Percentiles rank a stretch among this genome's conserved stretches.
These are phyloP conservation scores for Crax fasciolata DNA, from an alignment of 2,797 vertebrate genomes.

Conservation along the genomic window DNA sequence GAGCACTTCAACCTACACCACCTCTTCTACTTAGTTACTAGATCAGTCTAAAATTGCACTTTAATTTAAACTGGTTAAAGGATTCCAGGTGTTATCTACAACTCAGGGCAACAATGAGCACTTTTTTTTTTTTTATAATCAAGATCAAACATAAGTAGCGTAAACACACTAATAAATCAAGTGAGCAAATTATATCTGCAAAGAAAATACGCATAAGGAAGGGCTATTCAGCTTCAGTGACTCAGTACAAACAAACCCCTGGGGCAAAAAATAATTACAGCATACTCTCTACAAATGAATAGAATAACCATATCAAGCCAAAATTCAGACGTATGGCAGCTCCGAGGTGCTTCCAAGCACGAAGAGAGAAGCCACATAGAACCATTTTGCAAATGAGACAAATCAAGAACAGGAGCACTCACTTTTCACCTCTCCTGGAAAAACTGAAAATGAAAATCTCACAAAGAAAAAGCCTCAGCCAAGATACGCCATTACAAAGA, in stretches of 20 bases:
- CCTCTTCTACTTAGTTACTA: not conserved
- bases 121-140: constrained; percentile 23
- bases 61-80: constrained; percentile 39
- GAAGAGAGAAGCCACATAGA: not conserved
- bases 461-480: not conserved
- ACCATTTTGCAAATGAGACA: not conserved
- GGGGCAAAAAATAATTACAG: constrained; percentile 41
- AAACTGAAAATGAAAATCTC: not conserved
- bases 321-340: not conserved
- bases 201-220: constrained; percentile 52
- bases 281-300: constrained; percentile 6
- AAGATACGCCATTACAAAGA: not conserved
- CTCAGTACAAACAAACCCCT: constrained; percentile 39
- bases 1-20: not conserved
- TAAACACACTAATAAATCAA: constrained; percentile 63
- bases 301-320: constrained; percentile 38
- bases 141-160: constrained; percentile 44
- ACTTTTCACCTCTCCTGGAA: not conserved
- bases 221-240: constrained; percentile 56
- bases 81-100: constrained; percentile 29
- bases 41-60: not conserved
- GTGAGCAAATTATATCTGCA: constrained; percentile 51
- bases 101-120: not conserved
- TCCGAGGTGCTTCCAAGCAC: not conserved
- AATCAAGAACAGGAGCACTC: not conserved